Evolutionary conservation across 2,113 vertebrate genomes (phyloP).

Genomic region (Pagrus major): DNA sequence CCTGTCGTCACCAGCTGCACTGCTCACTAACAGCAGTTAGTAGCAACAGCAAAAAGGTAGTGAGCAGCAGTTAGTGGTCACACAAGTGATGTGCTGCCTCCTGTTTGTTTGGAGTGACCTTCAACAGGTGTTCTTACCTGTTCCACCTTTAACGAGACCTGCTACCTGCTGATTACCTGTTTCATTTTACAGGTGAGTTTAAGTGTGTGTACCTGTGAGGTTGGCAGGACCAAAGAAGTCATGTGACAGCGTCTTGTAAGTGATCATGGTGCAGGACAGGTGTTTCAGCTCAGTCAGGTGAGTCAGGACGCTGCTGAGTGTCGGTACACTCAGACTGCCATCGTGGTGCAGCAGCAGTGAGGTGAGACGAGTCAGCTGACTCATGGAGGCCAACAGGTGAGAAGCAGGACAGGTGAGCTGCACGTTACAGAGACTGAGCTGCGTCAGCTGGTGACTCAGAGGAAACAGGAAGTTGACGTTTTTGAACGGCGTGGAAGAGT

Average conservation of each 20-base stretch:
- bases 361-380: constrained; percentile 47
- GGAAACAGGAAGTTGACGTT: constrained; percentile 44
- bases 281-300: constrained; percentile 35
- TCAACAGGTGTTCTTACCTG: too few relatives aligned
- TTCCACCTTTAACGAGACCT: too few relatives aligned
- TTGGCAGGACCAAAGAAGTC: constrained; percentile 57
- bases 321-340: constrained; percentile 24
- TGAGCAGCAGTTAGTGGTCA: too few relatives aligned
- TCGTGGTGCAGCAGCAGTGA: constrained; percentile 61
- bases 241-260: constrained; percentile 50
- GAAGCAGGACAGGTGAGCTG: constrained; percentile 36
- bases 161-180: background rate
- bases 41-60: too few relatives aligned
- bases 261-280: constrained; percentile 69
- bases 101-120: too few relatives aligned
- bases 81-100: too few relatives aligned
- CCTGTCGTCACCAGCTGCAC: background rate
- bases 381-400: constrained; percentile 40
- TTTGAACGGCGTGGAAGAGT: constrained; percentile 5
- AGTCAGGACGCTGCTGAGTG: constrained; percentile 11
- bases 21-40: too few relatives aligned
- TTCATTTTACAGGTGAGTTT: background rate
- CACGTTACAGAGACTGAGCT: constrained; percentile 58
- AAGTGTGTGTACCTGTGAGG: constrained; percentile 31
- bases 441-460: constrained; percentile 35